Base-by-base conservation (phyloP, 1,140 invertebrate genomes). In the Muscidifurax raptorellus region DNA sequence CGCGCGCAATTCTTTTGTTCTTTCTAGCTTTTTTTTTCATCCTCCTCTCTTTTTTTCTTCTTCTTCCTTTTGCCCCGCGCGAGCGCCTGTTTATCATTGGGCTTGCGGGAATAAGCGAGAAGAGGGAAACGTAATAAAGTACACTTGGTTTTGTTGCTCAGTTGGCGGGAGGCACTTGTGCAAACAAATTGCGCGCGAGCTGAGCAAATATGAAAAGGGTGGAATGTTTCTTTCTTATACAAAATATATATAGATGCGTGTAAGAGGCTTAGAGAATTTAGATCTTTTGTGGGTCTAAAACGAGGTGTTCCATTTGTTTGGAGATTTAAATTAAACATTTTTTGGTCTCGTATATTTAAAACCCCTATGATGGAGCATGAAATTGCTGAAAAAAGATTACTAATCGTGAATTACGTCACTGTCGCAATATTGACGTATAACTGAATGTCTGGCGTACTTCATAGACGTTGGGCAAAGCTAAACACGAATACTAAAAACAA, bases 1-100 rank as follows among this genome's bases (percentile, higher is more conserved):
- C 27, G 9, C 30, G 9, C 30, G 28, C 15, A 10, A 74, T 74
- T 74, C 67, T 74, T 74, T 74, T 74, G 71, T 74, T 74, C 71
- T 30, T n/a, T 69, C 3, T 28, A 69, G 13, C 66, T 13, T 69
- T 69, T 64, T 69, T 40, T 40, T 18, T 74, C 1, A 15, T 74
- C 32, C 7, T 18, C 32, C 7, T 40, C 32, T 1, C 22, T 9
- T 71, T 71, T 71, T 66, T 27, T 27, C 2, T 64, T 22, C 1
- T 64, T 64, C n/a, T 40, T 40, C 13, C 44, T 47, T 18, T 47
- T 9, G 44, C 44, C 44, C 13, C n/a, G 64, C n/a, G 27, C 25
- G 27, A 22, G 27, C 25, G 28, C 66, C 22, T 30, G 12, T 69
- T 69, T 69, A 69, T 69, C 66, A 28, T 69, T 28, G 25, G 27